A percentile compares a stretch with the other conserved stretches of the same genome.
These are phyloP conservation scores for Cygnus buccinator DNA, from an alignment of 2,113 vertebrate genomes.

Conservation along the genomic window DNA sequence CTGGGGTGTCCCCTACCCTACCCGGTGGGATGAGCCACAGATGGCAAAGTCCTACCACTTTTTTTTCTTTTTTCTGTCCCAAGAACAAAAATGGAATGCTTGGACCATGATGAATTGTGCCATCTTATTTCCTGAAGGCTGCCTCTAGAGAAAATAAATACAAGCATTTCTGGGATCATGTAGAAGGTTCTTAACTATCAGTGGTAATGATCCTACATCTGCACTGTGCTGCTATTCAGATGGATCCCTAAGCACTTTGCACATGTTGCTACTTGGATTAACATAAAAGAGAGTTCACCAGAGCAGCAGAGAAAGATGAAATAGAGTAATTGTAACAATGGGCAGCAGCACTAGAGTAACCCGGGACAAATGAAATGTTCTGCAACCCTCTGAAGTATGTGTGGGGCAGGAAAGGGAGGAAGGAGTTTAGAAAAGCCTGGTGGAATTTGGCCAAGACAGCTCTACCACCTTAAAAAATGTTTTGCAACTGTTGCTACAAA, in stretches of 20 bases:
- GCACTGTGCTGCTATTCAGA: background rate
- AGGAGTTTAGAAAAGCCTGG: background rate
- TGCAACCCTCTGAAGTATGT: background rate
- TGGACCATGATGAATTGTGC: background rate
- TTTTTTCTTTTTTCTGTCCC: background rate
- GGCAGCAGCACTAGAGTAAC: background rate
- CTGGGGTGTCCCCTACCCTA: background rate
- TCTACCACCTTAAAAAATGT: background rate
- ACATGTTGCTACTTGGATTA: background rate
- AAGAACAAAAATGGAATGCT: rapidly evolving
- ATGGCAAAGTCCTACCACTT: background rate
- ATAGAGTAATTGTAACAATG: background rate
- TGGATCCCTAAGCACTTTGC: background rate
- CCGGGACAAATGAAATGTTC: background rate
- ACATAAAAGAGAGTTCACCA: background rate
- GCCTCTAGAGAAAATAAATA: background rate
- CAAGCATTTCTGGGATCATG: background rate
- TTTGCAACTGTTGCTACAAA: background rate
- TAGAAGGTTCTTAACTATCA: background rate
- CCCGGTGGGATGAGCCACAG: rapidly evolving
- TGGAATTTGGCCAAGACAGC: background rate
- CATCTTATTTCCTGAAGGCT: background rate
- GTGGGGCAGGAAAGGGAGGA: background rate
- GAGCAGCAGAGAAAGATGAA: background rate
- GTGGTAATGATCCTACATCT: background rate